Evolutionary conservation across 2,888 invertebrate species (phyloP), one percentile per base, ranked within the genome.

Genomic region (Tipula unca): DNA sequence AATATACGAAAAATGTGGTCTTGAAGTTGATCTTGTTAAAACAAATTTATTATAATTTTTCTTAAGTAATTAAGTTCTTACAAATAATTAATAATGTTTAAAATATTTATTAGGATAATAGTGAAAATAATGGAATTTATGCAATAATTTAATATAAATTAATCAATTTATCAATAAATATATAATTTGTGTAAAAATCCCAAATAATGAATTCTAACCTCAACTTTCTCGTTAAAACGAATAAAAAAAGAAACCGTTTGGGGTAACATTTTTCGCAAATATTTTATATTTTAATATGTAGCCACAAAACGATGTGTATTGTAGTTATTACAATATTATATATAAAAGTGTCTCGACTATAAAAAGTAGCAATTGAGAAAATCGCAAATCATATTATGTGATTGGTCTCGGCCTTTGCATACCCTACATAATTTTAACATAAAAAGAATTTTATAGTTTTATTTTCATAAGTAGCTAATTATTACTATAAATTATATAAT

Each of bases 1-100:
- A 35, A n/a, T 83, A 35, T 83, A 29, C 8, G n/a, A 83, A 83
- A 83, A 83, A 83, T 83, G 83, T 83, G 83, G 83, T 83, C 83
- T 32, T 32, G 32, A 83, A 32, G 32, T 32, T 83, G n/a, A 83
- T 83, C 35, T 83, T 83, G 83, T 32, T 83, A 32, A 32, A 6
- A 69, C n/a, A 69, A 32, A 20, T 25, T 82, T 82, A 83, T 14
- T 83, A 32, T 83, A 32, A 32, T 83, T 83, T 32, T 83, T 20
- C 25, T 20, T 69, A 25, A 54, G 3, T n/a, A 48, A 17, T 48
- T 17, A 48, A n/a, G n/a, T n/a, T n/a, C n/a, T n/a, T n/a, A 17
- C 48, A n/a, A 48, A 48, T 6, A 32, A 32, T 2, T 32, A 6
- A 32, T 32, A 32, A 39, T 10, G 13, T 39, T 6, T 10, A 39